Conservation (phyloP, 2,888 invertebrate species). For the Plebejus melissa region DNA sequence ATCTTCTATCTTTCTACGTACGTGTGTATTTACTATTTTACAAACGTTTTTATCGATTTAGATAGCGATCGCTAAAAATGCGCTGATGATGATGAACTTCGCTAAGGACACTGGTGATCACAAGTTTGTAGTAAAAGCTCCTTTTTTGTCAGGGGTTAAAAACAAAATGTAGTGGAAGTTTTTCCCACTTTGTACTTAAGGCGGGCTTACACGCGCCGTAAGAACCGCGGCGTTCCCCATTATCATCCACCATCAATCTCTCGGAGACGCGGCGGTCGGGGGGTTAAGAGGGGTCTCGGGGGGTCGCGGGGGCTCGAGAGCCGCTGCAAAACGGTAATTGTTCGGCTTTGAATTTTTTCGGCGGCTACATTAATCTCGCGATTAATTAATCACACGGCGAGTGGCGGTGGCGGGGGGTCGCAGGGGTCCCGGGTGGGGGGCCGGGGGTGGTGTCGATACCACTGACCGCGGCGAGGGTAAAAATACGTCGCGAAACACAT, state of each 20-base stretch:
- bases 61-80: too few species aligned
- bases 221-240: background rate
- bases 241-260: constrained; percentile 19
- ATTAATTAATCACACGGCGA: constrained; percentile 41
- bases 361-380: constrained; percentile 40
- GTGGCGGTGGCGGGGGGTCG: constrained; percentile 4
- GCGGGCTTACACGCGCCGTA: background rate
- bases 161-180: background rate
- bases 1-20: too few species aligned
- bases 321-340: constrained; percentile 36
- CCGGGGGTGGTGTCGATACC: constrained; percentile 29
- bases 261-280: background rate
- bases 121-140: too few species aligned
- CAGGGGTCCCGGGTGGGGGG: constrained; percentile 27
- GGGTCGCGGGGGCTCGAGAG: background rate
- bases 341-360: constrained; percentile 40
- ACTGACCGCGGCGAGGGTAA: constrained; percentile 8
- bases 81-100: too few species aligned
- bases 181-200: background rate
- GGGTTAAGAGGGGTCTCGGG: background rate
- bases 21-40: too few species aligned
- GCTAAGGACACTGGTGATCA: too few species aligned
- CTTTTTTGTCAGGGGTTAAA: background rate
- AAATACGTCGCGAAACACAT: background rate
- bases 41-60: too few species aligned